These are phyloP conservation scores for Gymnobelideus leadbeateri DNA, from an alignment of 2,113 vertebrate genomes.

Conservation along the genomic window DNA sequence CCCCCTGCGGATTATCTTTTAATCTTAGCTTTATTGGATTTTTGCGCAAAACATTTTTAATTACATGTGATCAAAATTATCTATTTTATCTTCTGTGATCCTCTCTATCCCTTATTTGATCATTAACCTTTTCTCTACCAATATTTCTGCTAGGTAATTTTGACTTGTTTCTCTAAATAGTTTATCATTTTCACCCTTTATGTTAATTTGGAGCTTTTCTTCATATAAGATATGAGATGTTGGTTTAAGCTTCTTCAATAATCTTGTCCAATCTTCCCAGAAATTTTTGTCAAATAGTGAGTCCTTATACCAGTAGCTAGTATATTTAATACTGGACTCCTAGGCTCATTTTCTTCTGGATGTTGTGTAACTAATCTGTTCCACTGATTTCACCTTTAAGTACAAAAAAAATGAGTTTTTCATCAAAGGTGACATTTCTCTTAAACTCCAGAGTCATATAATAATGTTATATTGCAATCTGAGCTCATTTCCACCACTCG, in stretches of 20 bases:
- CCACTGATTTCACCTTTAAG: not conserved
- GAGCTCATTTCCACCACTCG: not conserved
- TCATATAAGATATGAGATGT: not conserved
- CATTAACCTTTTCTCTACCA: not conserved
- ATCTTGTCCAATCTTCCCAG: not conserved
- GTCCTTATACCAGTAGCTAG: not conserved
- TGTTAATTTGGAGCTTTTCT: not conserved
- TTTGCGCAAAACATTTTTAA: not conserved
- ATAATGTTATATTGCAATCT: not conserved
- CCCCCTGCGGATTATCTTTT: not conserved
- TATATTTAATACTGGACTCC: not conserved
- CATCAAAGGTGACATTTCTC: not conserved
- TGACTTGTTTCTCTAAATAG: not conserved
- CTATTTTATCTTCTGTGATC: not conserved
- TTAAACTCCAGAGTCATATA: not conserved
- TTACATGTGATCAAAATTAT: not conserved
- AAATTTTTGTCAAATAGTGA: not conserved
- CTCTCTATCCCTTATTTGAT: not conserved
- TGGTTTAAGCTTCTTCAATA: not conserved
- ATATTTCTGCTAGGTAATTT: not conserved
- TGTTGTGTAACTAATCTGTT: not conserved
- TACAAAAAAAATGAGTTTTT: not conserved
- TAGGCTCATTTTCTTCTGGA: not conserved
- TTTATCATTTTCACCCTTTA: not conserved
- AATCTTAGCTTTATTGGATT: not conserved